Percentiles rank a stretch among this genome's conserved stretches.
Evolutionary conservation across 2,797 vertebrate genomes (phyloP).

Genomic region (Pipistrellus kuhlii): DNA sequence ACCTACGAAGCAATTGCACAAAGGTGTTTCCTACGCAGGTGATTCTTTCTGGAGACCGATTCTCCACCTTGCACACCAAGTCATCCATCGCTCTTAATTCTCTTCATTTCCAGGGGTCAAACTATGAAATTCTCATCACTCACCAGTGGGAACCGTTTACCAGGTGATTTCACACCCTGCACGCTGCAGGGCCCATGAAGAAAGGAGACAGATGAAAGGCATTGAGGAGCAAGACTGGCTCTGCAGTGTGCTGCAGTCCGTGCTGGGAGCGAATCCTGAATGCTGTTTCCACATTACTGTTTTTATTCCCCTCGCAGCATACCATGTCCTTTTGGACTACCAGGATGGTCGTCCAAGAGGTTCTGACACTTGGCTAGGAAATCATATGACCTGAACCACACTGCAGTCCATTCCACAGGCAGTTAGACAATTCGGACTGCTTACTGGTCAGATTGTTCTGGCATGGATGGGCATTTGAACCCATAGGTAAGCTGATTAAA

Average conservation of each 20-base stretch:
- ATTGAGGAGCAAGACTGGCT: not conserved
- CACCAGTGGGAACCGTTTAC: slow-evolving; percentile 28
- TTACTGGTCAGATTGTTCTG: slow-evolving; percentile 41
- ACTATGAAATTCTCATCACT: slow-evolving; percentile 64
- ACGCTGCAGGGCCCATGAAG: not conserved
- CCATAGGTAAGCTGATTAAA: slow-evolving; percentile 21
- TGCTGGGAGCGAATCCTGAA: not conserved
- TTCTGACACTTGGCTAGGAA: slow-evolving; percentile 15
- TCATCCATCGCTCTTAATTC: slow-evolving; percentile 44
- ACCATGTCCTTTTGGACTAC: not conserved
- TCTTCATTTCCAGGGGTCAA: not conserved
- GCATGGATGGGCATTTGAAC: slow-evolving; percentile 13
- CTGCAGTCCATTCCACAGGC: not conserved
- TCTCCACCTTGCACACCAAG: slow-evolving; percentile 24
- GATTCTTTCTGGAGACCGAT: not conserved
- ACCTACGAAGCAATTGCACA: not conserved
- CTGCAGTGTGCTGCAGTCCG: not conserved
- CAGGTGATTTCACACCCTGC: slow-evolving; percentile 12
- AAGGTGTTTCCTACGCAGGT: not conserved
- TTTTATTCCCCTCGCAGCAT: not conserved
- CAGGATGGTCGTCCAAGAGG: not conserved
- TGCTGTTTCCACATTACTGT: not conserved
- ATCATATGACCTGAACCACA: not conserved
- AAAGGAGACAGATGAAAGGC: not conserved
- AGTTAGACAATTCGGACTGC: not conserved